Percentiles rank a stretch among this genome's conserved stretches.
Conservation (phyloP, 2,113 vertebrate genomes). For the Marcusenius ussheri region DNA sequence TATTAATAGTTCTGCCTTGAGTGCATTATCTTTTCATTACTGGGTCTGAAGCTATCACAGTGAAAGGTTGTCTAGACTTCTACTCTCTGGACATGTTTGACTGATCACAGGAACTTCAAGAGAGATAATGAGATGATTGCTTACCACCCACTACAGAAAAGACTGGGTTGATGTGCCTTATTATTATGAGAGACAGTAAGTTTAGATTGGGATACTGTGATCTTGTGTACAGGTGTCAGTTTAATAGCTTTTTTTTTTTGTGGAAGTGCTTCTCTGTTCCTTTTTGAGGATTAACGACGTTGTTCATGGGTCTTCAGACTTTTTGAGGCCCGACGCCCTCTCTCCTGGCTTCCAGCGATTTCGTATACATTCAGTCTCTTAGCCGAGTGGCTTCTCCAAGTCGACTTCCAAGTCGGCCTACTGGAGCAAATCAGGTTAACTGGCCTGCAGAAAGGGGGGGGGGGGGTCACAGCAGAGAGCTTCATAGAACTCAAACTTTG, state of each 20-base stretch:
- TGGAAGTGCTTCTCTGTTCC: neutral
- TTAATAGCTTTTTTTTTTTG: neutral
- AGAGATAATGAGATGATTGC: constrained; percentile 15
- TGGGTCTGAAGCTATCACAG: constrained; percentile 1
- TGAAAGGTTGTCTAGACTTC: neutral
- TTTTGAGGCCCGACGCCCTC: neutral
- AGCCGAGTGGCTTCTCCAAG: neutral
- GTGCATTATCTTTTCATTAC: constrained; percentile 20
- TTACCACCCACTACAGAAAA: neutral
- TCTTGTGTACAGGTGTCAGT: neutral
- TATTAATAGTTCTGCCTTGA: constrained; percentile 24
- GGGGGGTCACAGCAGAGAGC: neutral
- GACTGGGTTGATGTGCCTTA: neutral
- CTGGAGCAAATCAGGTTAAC: neutral
- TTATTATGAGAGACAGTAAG: constrained; percentile 5
- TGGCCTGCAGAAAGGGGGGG: neutral
- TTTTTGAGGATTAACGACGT: neutral
- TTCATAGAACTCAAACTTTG: neutral
- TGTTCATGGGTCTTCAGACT: neutral
- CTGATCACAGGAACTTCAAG: constrained; percentile 5
- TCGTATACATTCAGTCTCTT: neutral
- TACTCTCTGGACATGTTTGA: constrained; percentile 10
- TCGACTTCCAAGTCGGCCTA: neutral
- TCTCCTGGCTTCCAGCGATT: neutral
- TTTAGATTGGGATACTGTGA: neutral